Evolutionary conservation across 2,888 invertebrate species (phyloP).

Genomic region (Tenodera sinensis): DNA sequence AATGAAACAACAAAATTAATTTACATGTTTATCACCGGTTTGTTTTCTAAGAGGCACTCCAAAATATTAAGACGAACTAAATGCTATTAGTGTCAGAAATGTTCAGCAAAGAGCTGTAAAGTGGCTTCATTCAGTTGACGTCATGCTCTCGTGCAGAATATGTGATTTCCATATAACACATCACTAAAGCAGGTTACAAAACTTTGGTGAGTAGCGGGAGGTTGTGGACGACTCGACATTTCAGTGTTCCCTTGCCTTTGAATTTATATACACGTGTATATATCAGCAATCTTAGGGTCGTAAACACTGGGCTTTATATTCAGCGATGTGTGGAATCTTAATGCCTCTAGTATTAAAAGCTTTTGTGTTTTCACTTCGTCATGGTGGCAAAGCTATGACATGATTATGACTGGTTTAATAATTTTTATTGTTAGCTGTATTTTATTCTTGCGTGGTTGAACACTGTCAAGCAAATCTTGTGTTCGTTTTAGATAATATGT

Average conservation of each 20-base stretch:
- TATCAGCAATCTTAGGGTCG: background rate
- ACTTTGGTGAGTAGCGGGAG: background rate
- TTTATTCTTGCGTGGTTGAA: background rate
- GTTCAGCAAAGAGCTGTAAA: background rate
- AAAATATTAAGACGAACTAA: background rate
- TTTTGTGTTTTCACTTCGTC: background rate
- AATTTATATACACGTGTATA: background rate
- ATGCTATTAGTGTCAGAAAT: background rate
- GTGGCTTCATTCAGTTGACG: background rate
- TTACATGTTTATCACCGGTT: too few species aligned
- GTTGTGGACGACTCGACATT: background rate
- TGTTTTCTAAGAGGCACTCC: too few species aligned
- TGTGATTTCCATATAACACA: background rate
- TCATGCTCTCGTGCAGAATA: background rate
- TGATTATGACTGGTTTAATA: background rate
- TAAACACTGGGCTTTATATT: background rate
- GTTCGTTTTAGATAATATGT: background rate
- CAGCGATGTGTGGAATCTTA: background rate
- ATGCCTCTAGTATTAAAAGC: background rate
- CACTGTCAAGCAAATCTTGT: background rate
- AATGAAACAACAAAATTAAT: too few species aligned
- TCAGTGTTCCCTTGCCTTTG: background rate
- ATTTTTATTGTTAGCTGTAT: background rate
- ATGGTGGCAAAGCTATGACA: background rate
- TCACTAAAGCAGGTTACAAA: background rate